Base-by-base conservation (phyloP, 2,797 vertebrate species). In the Aplochiton taeniatus region DNA sequence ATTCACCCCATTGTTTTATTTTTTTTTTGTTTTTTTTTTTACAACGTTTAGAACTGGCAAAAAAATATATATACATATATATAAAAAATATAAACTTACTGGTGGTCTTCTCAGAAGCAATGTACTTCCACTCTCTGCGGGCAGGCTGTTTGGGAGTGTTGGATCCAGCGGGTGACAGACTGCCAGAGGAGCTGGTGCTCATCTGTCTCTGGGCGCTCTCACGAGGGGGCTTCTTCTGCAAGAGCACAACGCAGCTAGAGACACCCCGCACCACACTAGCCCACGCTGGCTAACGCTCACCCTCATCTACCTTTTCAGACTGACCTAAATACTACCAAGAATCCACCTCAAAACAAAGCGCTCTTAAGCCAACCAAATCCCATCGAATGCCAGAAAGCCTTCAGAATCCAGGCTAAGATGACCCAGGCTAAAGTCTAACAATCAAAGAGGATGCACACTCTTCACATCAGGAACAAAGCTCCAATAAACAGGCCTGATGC, bases 91-190 rank as follows among this genome's bases (percentile, higher is more conserved):
- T 31, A 31, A 14, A 89, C 96, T 95, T 92, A 99, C 98, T 96
- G 83, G 94, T 93, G 53, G 96, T 98, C 90, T 97, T 98, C 90
- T 99, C 98, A 6, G 96, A 99, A 82, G 97, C 97, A 81, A 99
- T 93, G 89, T 98, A 98, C 93, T 99, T 99, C 98, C 98, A 99
- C 80, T 99, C 96, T 70, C 95, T 95, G 87, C 95, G 95, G 92
- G 91, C 90, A 20, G 89, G 91, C 82, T 89, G 94, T 80, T 93
- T 88, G 68, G 92, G 87, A 82, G 93, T 92, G 85, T 93, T 94
- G 74, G 95, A 93, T 88, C 96, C 92, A 91, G 86, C 93, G 83
- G 96, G 96, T 70, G 96, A 94, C 83, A 95, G 91, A 88, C 94
- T 95, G 92, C 95, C 95, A 64, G 94, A 94, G 68, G 94, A 96